Evolutionary conservation across 2,888 invertebrate genomes (phyloP).

Genomic region (Schrankia costaestrigalis): DNA sequence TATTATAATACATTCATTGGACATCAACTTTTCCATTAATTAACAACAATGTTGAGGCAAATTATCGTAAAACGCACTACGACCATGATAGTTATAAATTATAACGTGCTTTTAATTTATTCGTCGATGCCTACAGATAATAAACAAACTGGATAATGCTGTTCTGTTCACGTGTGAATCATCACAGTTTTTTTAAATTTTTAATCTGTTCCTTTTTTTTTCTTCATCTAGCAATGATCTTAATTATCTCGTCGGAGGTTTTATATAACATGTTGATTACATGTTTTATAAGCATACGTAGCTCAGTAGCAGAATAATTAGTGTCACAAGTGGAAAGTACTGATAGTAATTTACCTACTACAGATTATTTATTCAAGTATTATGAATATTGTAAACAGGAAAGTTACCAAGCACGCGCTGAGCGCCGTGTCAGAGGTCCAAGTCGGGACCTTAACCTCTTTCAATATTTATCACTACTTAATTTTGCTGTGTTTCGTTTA

Average conservation of each 20-base stretch:
- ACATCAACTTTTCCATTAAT: no score
- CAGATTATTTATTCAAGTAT: slow-evolving; percentile 14
- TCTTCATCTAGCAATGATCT: slow-evolving; percentile 11
- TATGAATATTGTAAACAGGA: slow-evolving; percentile 55
- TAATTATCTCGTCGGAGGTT: slow-evolving; percentile 16
- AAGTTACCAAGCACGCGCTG: slow-evolving; percentile 64
- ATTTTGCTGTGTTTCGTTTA: slow-evolving; percentile 38
- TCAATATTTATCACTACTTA: slow-evolving; percentile 50
- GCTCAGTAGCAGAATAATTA: slow-evolving; percentile 8
- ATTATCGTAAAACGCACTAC: no score
- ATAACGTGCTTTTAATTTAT: slow-evolving; percentile 26
- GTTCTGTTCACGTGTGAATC: slow-evolving; percentile 10
- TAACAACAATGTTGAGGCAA: no score
- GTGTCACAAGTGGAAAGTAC: slow-evolving; percentile 12
- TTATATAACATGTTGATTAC: slow-evolving; percentile 15
- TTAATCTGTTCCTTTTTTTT: slow-evolving; percentile 7
- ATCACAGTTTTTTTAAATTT: slow-evolving; percentile 5
- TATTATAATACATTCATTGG: no score
- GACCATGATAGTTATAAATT: no score
- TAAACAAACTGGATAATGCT: slow-evolving; percentile 28
- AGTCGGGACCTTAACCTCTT: slow-evolving; percentile 62
- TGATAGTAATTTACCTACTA: slow-evolving; percentile 6
- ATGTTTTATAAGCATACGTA: slow-evolving; percentile 11
- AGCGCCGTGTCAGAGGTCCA: slow-evolving; percentile 48
- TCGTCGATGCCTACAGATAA: slow-evolving; percentile 31